Base-by-base conservation (phyloP, 2,888 invertebrate genomes). In the Drosophila kambysellisi region DNA sequence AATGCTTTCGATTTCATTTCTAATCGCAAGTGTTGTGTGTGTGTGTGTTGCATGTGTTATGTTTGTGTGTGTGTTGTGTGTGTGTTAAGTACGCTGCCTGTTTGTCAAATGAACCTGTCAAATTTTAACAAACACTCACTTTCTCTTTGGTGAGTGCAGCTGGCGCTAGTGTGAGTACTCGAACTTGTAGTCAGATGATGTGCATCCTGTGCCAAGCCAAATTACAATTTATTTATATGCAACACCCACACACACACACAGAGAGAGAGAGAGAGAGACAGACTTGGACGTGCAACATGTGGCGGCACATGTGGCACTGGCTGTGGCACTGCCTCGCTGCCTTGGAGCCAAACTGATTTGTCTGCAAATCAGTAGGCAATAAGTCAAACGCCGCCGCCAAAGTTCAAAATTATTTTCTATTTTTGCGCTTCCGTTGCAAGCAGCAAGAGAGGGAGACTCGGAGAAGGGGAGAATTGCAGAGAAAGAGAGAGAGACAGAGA, bases 31-130 rank as follows among this genome's bases (percentile, higher is more conserved):
- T 56, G 41, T 30, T 57, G 39, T 39, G 37, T 56, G 39, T 30
- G 39, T 58, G 52, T 33, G 43, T 60, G 41, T 41, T 25, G 25
- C 2, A 25, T 25, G 25, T 25, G 25, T 25, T 25, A 51, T 37
- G 9, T 65, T 39, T 59, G 7, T 20, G 37, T 46, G 53, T 41
- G 54, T 41, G 53, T 39, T 59, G 7, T 20, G 37, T 46, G 53
- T 41, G 54, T 41, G 53, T 48, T 77, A 78, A 81, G 78, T 78
- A 81, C 79, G 32, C 65, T 58, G 77, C 41, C 64, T 76, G 78
- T 88, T 88, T 88, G 79, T 84, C 86, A 90, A 88, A 89, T 83
- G 90, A 90, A 89, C 91, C 91, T 90, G 91, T 91, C 91, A 91
- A 91, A 91, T 81, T 78, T 89, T 76, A 82, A 90, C 89, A 83